A percentile compares a stretch with the other conserved stretches of the same genome.
phyloP scores from a whole-genome alignment of 2,888 invertebrate species.

The Ophion ellenae region DNA sequence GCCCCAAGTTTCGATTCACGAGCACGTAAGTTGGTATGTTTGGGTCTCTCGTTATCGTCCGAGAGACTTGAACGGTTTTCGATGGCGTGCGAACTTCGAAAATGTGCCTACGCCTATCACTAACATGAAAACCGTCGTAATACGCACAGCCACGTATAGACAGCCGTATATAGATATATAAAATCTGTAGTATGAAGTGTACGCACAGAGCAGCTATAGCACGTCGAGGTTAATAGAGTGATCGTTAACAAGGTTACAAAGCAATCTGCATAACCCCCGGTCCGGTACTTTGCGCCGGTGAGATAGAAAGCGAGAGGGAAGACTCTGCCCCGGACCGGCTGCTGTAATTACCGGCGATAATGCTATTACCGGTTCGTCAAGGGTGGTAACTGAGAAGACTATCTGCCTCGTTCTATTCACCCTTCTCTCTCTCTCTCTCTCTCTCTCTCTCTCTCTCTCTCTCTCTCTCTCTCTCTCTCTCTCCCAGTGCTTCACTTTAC shows the following conservation, averaged over 20 bases:
- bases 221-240: constrained; percentile 81
- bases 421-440: constrained; percentile 39
- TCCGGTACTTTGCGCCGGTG: constrained; percentile 75
- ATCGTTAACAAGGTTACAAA: constrained; percentile 83
- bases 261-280: constrained; percentile 82
- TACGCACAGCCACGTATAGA: constrained; percentile 6
- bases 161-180: constrained; percentile 1
- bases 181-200: constrained; percentile 20
- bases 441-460: constrained; percentile 25
- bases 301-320: constrained; percentile 69
- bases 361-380: constrained; percentile 80
- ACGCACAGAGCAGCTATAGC: constrained; percentile 62
- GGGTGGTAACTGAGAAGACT: constrained; percentile 79
- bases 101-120: constrained; percentile 31
- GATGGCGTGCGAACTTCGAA: constrained; percentile 41
- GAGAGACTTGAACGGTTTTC: constrained; percentile 28
- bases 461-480: constrained; percentile 48
- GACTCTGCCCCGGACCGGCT: constrained; percentile 69
- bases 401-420: constrained; percentile 61
- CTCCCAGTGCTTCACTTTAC: constrained; percentile 37
- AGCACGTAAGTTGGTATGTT: constrained; percentile 4
- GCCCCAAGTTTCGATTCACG: background rate
- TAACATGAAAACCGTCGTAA: constrained; percentile 44
- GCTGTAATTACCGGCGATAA: constrained; percentile 81
- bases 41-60: constrained; percentile 28